Conservation (phyloP, 2,888 invertebrate genomes). For the Atethmia centrago region DNA sequence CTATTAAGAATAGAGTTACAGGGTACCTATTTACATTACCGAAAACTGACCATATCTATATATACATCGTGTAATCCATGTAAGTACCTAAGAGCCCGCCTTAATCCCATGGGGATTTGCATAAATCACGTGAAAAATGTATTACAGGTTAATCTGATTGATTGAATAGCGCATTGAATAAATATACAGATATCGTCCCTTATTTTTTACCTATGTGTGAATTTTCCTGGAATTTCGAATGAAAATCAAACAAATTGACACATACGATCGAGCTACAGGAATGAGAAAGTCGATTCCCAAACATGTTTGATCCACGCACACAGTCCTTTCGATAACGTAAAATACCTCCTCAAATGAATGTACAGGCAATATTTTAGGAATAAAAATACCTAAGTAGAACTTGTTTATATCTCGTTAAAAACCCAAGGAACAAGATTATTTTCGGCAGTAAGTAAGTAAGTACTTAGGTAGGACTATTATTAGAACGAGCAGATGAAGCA, state of each 20-base stretch:
- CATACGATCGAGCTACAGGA: background rate
- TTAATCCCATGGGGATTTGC: no score
- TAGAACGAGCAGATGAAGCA: no score
- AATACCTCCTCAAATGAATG: background rate
- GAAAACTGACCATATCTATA: background rate
- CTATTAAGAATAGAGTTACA: background rate
- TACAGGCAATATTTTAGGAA: constrained; percentile 10
- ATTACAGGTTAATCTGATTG: no score
- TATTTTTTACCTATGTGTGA: background rate
- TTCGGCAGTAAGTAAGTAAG: background rate
- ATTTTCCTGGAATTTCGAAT: constrained; percentile 14
- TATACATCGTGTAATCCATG: no score
- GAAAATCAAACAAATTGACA: constrained; percentile 31
- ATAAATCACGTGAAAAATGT: constrained; percentile 1
- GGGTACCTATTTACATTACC: no score
- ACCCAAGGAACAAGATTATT: background rate
- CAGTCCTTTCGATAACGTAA: constrained; percentile 25
- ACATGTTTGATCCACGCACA: constrained; percentile 16
- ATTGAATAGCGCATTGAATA: background rate
- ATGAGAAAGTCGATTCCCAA: constrained; percentile 19
- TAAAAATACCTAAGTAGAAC: background rate
- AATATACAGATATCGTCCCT: background rate
- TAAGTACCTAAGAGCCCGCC: background rate
- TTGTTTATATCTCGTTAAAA: constrained; percentile 3
- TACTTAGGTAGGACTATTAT: background rate